Base-by-base conservation (phyloP, 2,113 vertebrate genomes). In the Anser brachyrhynchus region DNA sequence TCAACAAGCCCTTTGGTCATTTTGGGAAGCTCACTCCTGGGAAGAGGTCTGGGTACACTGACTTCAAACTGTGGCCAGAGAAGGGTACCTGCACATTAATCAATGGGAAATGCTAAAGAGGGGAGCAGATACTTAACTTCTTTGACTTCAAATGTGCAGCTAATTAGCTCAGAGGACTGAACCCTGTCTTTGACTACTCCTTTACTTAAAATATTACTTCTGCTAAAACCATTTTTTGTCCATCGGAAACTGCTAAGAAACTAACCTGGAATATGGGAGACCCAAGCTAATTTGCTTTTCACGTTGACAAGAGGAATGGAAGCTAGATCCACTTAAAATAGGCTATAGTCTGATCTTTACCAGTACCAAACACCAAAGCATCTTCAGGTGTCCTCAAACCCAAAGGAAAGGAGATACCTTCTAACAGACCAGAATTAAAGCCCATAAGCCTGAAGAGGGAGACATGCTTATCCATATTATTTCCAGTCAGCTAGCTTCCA, bases 381-480 rank as follows among this genome's bases (percentile, higher is more conserved):
- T 25, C 67, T 70, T 73, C 54, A 49, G 20, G 33, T 41, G 8
- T 31, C 55, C 66, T 85, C 55, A 71, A 41, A 90, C 29, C 13
- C 28, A 85, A 74, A 86, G 44, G 46, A 20, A 79, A 91, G 23
- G 6, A 65, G 4, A 4, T 73, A 61, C 12, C 3, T 76, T 44
- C 19, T 76, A 51, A 73, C 10, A 84, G 58, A 70, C 17, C 13
- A 85, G 46, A 80, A 83, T 58, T 73, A 76, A 90, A 93, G 37
- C 5, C 44, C 15, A 23, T 49, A 54, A 76, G 16, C 23, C 67
- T 77, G 51, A 93, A 90, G 66, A 65, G 7, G n/a, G 41, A 67
- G 12, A 59, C 14, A 25, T 19, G 19, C 12, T 86, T 82, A 73
- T 23, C 52, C 35, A 13, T 0, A 0, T 57, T 61, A n/a, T 35